phyloP scores from a whole-genome alignment of 1,140 invertebrate species.

The Drosophila chauvacae region DNA sequence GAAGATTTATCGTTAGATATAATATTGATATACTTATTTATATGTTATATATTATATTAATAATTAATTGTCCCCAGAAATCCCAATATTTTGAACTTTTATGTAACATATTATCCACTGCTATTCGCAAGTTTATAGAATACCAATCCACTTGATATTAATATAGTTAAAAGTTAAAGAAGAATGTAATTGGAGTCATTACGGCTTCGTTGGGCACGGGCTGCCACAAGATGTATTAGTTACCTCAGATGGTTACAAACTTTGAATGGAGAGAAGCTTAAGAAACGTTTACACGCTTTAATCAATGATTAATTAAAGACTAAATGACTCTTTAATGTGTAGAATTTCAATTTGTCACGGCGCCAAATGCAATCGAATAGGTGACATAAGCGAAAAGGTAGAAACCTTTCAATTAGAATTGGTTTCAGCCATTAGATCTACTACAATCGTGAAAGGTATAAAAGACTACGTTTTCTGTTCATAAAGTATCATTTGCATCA shows the following conservation, averaged over 20 bases:
- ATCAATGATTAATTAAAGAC: not conserved
- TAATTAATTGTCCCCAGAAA: not conserved
- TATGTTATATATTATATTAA: no score
- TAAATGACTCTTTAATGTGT: conserved; percentile 50
- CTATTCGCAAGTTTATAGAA: not conserved
- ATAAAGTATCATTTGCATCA: not conserved
- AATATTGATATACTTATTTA: no score
- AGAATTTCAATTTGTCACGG: conserved; percentile 67
- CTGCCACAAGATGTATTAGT: not conserved
- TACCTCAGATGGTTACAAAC: not conserved
- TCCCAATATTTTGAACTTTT: not conserved
- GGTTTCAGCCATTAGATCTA: conserved; percentile 4
- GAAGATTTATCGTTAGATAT: no score
- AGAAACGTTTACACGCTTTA: not conserved
- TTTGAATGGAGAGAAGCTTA: not conserved
- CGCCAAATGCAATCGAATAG: not conserved
- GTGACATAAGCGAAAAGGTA: conserved; percentile 14
- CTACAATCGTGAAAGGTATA: not conserved
- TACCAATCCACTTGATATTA: not conserved
- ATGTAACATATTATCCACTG: not conserved
- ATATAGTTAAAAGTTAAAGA: not conserved
- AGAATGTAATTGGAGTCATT: no score
- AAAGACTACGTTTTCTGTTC: not conserved
- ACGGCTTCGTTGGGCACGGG: not conserved
- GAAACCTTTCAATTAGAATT: conserved; percentile 6